Evolutionary conservation across 2,113 vertebrate species (phyloP).

Genomic region (Zosterops hypoxanthus): DNA sequence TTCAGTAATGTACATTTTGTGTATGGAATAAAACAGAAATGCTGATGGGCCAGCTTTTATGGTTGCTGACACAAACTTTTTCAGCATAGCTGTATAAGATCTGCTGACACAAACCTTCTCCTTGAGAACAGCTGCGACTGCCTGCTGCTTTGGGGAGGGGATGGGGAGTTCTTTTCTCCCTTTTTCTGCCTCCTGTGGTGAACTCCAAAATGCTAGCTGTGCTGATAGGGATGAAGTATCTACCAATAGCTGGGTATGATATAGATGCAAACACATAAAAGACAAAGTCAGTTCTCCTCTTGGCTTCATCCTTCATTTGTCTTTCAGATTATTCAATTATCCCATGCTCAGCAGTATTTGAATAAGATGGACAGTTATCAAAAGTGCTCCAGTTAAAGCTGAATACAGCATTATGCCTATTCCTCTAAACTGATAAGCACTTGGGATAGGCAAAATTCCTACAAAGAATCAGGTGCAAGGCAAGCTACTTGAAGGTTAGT

Average conservation of each 20-base stretch:
- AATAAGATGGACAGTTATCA: neutral
- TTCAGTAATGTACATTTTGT: conserved; percentile 58
- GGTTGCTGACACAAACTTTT: conserved; percentile 69
- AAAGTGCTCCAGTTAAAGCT: neutral
- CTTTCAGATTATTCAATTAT: neutral
- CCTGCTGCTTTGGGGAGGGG: conserved; percentile 20
- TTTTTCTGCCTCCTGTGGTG: neutral
- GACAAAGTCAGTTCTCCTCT: neutral
- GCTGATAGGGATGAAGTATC: neutral
- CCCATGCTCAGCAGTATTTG: neutral
- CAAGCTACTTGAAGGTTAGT: neutral
- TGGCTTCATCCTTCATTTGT: neutral
- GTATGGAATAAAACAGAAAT: conserved; percentile 60
- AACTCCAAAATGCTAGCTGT: neutral
- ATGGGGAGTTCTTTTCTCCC: neutral
- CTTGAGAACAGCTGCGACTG: conserved; percentile 57
- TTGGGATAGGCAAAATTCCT: neutral
- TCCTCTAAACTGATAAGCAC: neutral
- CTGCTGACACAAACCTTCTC: conserved; percentile 69
- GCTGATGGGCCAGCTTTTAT: conserved; percentile 61
- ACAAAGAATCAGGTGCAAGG: neutral
- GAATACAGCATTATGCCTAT: neutral
- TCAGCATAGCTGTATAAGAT: conserved; percentile 8
- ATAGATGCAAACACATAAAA: neutral
- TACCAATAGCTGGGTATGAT: neutral